Conservation (phyloP, 2,888 invertebrate genomes). For the Nephrotoma flavescens region DNA sequence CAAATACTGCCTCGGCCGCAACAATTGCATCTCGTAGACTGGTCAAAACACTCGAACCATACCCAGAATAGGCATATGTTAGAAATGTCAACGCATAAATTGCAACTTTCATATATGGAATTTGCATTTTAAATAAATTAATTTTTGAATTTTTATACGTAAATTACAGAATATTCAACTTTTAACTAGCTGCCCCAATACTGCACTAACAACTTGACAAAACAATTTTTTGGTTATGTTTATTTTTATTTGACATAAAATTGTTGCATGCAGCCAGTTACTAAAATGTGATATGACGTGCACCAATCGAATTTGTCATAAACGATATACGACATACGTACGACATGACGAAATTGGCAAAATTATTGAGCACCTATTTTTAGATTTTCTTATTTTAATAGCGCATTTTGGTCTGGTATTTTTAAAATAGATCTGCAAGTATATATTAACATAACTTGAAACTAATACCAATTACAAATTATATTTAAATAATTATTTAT, state of each 20-base stretch:
- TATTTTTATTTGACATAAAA: background rate
- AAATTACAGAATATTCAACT: background rate
- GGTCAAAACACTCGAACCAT: slow-evolving; percentile 56
- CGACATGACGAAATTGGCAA: background rate
- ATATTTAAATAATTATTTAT: background rate
- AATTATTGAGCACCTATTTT: background rate
- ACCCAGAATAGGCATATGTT: slow-evolving; percentile 66
- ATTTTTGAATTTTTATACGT: background rate
- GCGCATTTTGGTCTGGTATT: background rate
- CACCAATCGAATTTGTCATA: background rate
- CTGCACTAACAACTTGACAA: background rate
- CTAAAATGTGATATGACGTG: background rate
- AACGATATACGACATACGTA: background rate
- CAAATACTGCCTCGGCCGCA: slow-evolving; percentile 65
- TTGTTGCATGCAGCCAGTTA: background rate
- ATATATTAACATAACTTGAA: background rate
- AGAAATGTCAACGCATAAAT: slow-evolving; percentile 62
- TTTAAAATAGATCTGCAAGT: background rate
- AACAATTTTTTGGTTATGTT: background rate
- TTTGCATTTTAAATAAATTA: slow-evolving; percentile 42
- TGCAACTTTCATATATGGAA: slow-evolving; percentile 58
- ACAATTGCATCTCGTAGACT: slow-evolving; percentile 67
- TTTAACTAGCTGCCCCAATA: background rate
- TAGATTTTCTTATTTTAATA: background rate
- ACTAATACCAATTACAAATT: background rate